Percentiles rank a stretch among this genome's conserved stretches.
Conservation (phyloP, 2,888 invertebrate species). For the Eupithecia tripunctaria region DNA sequence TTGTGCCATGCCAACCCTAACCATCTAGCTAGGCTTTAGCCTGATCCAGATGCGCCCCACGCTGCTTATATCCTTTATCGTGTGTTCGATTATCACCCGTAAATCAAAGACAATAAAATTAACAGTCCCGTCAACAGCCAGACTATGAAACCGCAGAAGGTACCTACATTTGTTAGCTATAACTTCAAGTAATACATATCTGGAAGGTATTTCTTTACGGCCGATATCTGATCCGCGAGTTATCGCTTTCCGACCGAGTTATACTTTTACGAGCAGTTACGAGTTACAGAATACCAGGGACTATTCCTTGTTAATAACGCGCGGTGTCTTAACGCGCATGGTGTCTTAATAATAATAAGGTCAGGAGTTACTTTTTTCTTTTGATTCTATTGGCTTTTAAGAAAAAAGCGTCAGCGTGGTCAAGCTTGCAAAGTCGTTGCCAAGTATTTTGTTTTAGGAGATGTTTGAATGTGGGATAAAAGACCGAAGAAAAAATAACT, state of each 20-base stretch:
- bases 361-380: not conserved
- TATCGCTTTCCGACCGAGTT: constrained; percentile 56
- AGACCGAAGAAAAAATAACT: too few species aligned
- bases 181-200: constrained; percentile 46
- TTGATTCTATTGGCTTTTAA: not conserved
- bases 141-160: constrained; percentile 22
- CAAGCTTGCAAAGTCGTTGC: not conserved
- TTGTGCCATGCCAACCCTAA: not conserved
- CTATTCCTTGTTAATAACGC: not conserved
- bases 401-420: not conserved
- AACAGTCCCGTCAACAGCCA: constrained; percentile 41
- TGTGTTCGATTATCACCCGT: constrained; percentile 36
- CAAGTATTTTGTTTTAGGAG: not conserved
- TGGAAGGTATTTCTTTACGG: constrained; percentile 51
- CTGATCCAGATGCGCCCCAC: not conserved
- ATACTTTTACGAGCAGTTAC: constrained; percentile 59
- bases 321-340: constrained; percentile 19
- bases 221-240: constrained; percentile 64
- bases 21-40: not conserved
- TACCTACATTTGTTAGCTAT: constrained; percentile 32
- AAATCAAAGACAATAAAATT: constrained; percentile 52
- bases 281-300: not conserved
- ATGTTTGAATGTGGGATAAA: not conserved
- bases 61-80: constrained; percentile 2
- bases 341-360: not conserved